A percentile compares a stretch with the other conserved stretches of the same genome.
These are phyloP conservation scores for Caenorhabditis sp. DNA, from an alignment of 2,888 invertebrate species.

Conservation along the genomic window DNA sequence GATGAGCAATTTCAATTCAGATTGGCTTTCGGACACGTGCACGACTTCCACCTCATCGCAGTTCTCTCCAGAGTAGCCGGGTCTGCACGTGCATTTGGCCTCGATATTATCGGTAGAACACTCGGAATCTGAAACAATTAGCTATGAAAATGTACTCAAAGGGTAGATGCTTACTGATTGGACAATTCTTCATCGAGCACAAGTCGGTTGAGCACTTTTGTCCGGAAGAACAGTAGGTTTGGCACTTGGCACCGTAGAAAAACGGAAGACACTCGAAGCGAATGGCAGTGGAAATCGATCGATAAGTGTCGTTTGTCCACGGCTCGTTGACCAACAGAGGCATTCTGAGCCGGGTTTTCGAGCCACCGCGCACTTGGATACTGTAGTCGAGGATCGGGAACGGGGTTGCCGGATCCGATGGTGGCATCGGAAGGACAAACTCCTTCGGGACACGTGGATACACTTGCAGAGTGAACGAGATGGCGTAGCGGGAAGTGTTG, in stretches of 20 bases:
- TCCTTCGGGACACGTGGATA: not conserved
- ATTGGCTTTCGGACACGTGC: not conserved
- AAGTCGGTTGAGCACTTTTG: not conserved
- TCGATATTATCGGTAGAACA: slow-evolving; percentile 9
- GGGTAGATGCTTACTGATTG: slow-evolving; percentile 7
- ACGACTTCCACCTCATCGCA: slow-evolving; percentile 14
- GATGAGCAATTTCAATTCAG: not conserved
- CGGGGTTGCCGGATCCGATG: not conserved
- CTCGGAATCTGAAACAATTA: slow-evolving; percentile 13
- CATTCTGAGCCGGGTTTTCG: not conserved
- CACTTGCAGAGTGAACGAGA: slow-evolving; percentile 20
- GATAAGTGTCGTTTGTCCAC: slow-evolving; percentile 11
- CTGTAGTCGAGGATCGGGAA: slow-evolving; percentile 17
- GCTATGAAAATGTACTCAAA: not conserved
- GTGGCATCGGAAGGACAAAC: slow-evolving; percentile 25
- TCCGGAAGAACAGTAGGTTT: slow-evolving; percentile 14
- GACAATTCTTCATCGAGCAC: slow-evolving; percentile 1
- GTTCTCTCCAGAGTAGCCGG: slow-evolving; percentile 10
- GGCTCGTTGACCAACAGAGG: slow-evolving; percentile 3
- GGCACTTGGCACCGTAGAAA: slow-evolving; percentile 22
- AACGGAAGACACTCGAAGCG: slow-evolving; percentile 32
- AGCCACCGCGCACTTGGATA: no score
- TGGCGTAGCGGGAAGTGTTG: slow-evolving; percentile 28
- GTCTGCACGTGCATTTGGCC: slow-evolving; percentile 6
- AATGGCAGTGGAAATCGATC: slow-evolving; percentile 2